Evolutionary conservation across 2,797 vertebrate species (phyloP).

Genomic region (Sciurus carolinensis): DNA sequence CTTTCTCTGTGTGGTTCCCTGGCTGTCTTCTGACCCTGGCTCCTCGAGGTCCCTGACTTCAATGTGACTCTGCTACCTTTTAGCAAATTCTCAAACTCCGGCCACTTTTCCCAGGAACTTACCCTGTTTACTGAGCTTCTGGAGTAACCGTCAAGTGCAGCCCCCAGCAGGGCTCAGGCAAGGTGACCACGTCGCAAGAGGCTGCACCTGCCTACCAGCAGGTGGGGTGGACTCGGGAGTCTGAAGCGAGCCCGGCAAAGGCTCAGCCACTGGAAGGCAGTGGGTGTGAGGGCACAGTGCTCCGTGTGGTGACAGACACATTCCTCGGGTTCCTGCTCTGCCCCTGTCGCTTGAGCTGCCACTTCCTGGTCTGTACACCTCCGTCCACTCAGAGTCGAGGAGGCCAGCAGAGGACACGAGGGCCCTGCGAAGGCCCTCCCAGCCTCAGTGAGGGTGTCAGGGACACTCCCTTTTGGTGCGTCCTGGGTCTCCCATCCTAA

Average conservation of each 20-base stretch:
- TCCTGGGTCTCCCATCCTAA: accelerated
- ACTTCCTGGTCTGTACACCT: neutral
- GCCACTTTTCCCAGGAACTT: accelerated
- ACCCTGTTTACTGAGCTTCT: neutral
- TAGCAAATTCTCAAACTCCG: neutral
- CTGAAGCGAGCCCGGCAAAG: neutral
- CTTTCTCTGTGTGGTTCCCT: neutral
- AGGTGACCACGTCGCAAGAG: neutral
- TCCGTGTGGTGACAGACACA: accelerated
- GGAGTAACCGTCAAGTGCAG: accelerated
- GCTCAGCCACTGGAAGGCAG: accelerated
- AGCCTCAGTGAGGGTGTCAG: accelerated
- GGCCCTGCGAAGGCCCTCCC: neutral
- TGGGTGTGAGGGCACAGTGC: accelerated
- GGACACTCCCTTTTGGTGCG: accelerated
- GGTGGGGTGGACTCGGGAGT: accelerated
- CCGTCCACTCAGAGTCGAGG: neutral
- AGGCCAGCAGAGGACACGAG: accelerated
- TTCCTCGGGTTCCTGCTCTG: accelerated
- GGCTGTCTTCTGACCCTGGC: no score
- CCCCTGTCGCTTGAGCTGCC: neutral
- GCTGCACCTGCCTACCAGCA: accelerated
- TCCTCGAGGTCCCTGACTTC: neutral
- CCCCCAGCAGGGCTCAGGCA: neutral
- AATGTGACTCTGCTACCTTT: neutral